Evolutionary conservation across 92 coral and sea anemone genomes (phyloP).

Genomic region (Zoanthus gigantus): DNA sequence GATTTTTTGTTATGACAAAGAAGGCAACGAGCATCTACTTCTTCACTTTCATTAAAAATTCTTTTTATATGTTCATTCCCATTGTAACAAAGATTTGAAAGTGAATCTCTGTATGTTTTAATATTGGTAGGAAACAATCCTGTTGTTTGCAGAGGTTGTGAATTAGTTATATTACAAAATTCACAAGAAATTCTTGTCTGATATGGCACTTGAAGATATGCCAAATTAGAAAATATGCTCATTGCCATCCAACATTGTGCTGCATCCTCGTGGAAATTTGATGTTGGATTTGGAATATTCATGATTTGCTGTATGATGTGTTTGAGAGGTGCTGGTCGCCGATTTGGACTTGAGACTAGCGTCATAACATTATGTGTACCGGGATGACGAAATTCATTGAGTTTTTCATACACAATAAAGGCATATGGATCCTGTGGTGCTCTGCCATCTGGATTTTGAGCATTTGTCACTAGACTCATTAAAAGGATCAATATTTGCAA

Average conservation of each 20-base stretch:
- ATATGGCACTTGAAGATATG: too few relatives aligned
- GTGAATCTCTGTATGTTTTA: too few relatives aligned
- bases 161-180: too few relatives aligned
- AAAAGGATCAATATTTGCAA: constrained; percentile 5
- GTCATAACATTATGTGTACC: constrained; percentile 6
- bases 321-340: constrained; percentile 9
- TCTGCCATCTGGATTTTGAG: constrained; percentile 7
- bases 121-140: too few relatives aligned
- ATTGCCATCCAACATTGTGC: too few relatives aligned
- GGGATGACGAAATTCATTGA: constrained; percentile 6
- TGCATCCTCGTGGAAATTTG: too few relatives aligned
- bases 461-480: constrained; percentile 6
- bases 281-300: neutral
- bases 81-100: too few relatives aligned
- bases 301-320: constrained; percentile 6
- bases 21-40: too few relatives aligned
- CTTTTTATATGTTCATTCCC: neutral
- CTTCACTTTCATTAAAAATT: neutral
- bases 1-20: too few relatives aligned
- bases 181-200: too few relatives aligned
- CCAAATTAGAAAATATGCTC: too few relatives aligned
- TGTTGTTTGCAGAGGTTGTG: too few relatives aligned
- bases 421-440: constrained; percentile 4
- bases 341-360: constrained; percentile 7
- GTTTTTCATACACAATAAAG: constrained; percentile 4